Evolutionary conservation across 2,113 vertebrate species (phyloP).

Genomic region (human): GRCh38 chr12:23006501-23007000

Average conservation of each 20-base stretch:
- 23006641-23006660: slow-evolving; percentile 7
- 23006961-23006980: not conserved
- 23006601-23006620: not conserved
- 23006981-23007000: not conserved
- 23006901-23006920: not conserved
- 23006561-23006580: not conserved
- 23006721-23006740: not conserved
- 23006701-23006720: not conserved
- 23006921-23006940: not conserved
- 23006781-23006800: not conserved
- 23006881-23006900: not conserved
- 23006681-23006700: not conserved
- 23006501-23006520: not conserved
- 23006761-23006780: not conserved
- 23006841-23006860: not conserved
- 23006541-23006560: not conserved
- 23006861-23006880: not conserved
- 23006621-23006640: not conserved
- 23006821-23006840: not conserved
- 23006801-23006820: not conserved
- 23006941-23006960: not conserved
- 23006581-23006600: not conserved
- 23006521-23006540: not conserved
- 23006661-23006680: not conserved
- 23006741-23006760: not conserved